Conservation (phyloP, 1,140 invertebrate genomes). For the Lepidostoma basale region DNA sequence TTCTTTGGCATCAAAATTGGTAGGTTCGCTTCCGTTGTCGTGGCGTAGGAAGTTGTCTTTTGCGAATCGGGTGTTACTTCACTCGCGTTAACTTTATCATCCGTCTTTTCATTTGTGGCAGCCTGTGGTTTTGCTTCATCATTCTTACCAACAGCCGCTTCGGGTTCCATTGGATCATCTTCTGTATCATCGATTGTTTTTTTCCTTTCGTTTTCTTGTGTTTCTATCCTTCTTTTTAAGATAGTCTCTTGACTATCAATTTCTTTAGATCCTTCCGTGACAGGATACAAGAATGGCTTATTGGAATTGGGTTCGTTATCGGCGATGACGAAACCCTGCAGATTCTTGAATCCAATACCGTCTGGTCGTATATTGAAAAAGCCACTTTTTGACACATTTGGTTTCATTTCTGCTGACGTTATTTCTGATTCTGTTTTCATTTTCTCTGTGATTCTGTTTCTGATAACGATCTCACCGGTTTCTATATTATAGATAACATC, state of each 20-base stretch:
- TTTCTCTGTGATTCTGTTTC: slow-evolving; percentile 27
- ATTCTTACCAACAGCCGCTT: background rate
- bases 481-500: slow-evolving; percentile 39
- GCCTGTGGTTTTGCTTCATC: background rate
- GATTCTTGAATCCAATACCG: slow-evolving; percentile 29
- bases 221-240: slow-evolving; percentile 11
- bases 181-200: background rate
- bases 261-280: background rate
- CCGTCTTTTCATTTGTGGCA: background rate
- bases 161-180: background rate
- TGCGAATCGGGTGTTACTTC: background rate
- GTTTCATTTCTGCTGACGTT: background rate
- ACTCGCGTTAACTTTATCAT: background rate
- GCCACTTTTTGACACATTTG: background rate
- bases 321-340: slow-evolving; percentile 33
- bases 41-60: background rate
- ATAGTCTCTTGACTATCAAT: background rate
- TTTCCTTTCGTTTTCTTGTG: background rate
- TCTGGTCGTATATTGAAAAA: slow-evolving; percentile 15
- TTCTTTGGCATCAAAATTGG: background rate
- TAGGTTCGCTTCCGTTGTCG: background rate
- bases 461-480: slow-evolving; percentile 39
- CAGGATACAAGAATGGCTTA: slow-evolving; percentile 19
- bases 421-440: slow-evolving; percentile 15
- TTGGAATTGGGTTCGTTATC: slow-evolving; percentile 21